A percentile compares a stretch with the other conserved stretches of the same genome.
These are phyloP conservation scores for Maconellicoccus hirsutus DNA, from an alignment of 1,140 invertebrate species.

Conservation along the genomic window DNA sequence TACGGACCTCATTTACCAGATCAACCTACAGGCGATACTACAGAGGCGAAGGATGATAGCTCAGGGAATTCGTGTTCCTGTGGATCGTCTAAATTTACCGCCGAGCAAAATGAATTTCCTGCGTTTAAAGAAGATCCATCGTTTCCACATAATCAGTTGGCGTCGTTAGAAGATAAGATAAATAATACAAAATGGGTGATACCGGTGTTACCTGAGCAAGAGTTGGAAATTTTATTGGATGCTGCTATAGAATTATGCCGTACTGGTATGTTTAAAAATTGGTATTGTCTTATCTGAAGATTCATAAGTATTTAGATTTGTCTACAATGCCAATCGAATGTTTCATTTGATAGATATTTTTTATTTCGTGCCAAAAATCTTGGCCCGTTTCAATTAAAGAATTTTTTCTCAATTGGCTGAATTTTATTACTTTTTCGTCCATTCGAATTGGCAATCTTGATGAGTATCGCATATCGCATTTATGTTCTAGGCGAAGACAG, in stretches of 20 bases:
- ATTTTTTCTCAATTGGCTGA: no score
- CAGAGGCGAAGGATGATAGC: conserved; percentile 17
- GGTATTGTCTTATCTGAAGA: no score
- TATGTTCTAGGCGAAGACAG: conserved; percentile 85
- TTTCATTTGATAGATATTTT: no score
- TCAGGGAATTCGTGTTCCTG: not conserved
- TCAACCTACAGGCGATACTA: not conserved
- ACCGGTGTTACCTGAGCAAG: conserved; percentile 89
- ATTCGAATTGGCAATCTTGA: no score
- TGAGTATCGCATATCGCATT: no score
- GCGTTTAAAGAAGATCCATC: conserved; percentile 31
- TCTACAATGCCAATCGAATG: no score
- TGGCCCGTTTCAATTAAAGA: no score
- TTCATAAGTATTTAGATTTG: no score
- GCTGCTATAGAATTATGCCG: conserved; percentile 76
- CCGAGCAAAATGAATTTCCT: conserved; percentile 21
- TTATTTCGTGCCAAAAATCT: no score
- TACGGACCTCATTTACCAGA: conserved; percentile 12
- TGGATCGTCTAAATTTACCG: not conserved
- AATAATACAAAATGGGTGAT: conserved; percentile 90
- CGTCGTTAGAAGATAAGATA: conserved; percentile 88
- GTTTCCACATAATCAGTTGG: conserved; percentile 78
- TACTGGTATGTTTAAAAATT: conserved; percentile 57
- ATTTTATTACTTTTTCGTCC: no score
- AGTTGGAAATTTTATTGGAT: conserved; percentile 81